Conservation (phyloP, 2,113 vertebrate species). For the Rhombomys opimus region DNA sequence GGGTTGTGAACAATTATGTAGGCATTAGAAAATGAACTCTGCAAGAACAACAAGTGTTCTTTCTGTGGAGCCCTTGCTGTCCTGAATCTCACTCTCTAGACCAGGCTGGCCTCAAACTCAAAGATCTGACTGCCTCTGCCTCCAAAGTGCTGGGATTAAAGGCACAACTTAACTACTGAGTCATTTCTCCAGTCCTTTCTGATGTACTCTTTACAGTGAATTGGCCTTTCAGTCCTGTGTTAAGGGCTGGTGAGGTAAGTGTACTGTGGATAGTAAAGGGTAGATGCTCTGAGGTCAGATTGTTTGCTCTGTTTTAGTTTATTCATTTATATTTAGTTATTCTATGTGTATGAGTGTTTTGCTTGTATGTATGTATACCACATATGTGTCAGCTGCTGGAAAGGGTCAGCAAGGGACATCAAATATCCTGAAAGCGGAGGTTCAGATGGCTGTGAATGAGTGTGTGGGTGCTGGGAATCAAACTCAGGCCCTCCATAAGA, state of each 20-base stretch:
- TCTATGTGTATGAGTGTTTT: neutral
- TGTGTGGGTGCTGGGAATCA: neutral
- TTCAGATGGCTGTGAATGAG: neutral
- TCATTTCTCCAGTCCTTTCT: neutral
- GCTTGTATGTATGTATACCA: neutral
- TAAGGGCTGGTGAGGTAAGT: neutral
- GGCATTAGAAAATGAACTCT: neutral
- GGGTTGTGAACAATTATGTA: neutral
- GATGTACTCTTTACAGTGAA: neutral
- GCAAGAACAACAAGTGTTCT: neutral
- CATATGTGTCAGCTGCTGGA: neutral
- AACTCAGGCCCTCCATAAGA: neutral
- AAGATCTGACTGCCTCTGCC: neutral
- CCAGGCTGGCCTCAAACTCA: neutral
- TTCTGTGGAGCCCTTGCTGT: neutral
- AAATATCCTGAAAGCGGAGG: neutral
- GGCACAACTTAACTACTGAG: neutral
- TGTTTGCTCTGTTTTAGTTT: neutral
- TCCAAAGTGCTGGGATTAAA: neutral
- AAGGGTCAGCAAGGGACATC: neutral
- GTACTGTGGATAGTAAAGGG: no score
- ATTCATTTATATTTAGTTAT: neutral
- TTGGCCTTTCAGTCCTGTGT: neutral
- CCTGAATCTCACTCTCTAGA: neutral
- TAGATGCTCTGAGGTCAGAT: neutral